Percentiles rank a stretch among this genome's conserved stretches.
These are phyloP conservation scores for Calosoma granatense DNA, from an alignment of 1,140 invertebrate species.

Conservation along the genomic window DNA sequence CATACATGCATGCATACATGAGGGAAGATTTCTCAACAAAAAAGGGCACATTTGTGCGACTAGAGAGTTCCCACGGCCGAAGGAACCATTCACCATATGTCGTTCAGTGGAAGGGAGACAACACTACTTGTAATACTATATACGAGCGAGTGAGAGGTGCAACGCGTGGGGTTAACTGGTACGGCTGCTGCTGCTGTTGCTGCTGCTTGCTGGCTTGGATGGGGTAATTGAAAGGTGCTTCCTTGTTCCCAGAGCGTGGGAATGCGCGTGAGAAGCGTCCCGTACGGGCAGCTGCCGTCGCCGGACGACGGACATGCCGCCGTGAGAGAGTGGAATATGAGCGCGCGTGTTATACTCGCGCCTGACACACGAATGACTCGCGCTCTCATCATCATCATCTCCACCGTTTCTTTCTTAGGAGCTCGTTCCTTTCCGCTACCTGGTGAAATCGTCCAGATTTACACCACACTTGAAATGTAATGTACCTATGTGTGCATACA, in stretches of 20 bases:
- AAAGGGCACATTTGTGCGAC: not conserved
- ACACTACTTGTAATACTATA: not conserved
- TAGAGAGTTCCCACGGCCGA: not conserved
- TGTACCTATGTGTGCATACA: too few relatives aligned
- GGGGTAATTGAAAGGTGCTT: slow-evolving; percentile 7
- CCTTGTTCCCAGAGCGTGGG: not conserved
- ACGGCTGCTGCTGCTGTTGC: not conserved
- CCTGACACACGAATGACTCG: not conserved
- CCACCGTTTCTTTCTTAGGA: not conserved
- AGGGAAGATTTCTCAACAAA: not conserved
- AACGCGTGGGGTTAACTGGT: not conserved
- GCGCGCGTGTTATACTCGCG: not conserved
- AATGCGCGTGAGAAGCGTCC: not conserved
- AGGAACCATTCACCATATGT: not conserved
- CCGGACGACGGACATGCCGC: not conserved
- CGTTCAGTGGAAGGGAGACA: not conserved
- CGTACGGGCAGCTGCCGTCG: not conserved
- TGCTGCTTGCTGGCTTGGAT: too few relatives aligned
- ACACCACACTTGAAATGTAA: too few relatives aligned
- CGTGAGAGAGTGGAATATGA: not conserved
- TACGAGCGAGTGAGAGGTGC: not conserved
- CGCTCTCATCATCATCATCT: not conserved
- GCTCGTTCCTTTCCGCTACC: not conserved
- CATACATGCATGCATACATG: too few relatives aligned
- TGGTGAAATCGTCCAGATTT: too few relatives aligned